Evolutionary conservation across 2,888 invertebrate genomes (phyloP).

Genomic region (Cerceris ruficornis): DNA sequence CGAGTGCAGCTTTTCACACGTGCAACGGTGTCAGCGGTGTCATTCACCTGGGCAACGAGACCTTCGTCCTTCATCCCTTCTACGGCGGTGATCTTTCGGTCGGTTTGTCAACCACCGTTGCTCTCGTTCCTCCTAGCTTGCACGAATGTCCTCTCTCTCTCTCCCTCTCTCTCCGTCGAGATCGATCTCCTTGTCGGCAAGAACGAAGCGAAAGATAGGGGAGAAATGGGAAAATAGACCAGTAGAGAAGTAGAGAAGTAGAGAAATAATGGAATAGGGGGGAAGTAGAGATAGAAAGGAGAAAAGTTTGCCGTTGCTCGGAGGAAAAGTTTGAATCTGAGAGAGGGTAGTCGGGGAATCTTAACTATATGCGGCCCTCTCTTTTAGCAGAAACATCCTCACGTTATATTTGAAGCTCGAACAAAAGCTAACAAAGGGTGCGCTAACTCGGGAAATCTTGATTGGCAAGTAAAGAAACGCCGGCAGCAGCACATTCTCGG

Average conservation of each 20-base stretch:
- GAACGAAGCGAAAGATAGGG: slow-evolving; percentile 3
- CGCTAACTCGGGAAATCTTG: slow-evolving; percentile 90
- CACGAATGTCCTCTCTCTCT: background rate
- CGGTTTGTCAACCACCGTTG: slow-evolving; percentile 83
- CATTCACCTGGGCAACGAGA: slow-evolving; percentile 98
- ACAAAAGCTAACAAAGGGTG: slow-evolving; percentile 96
- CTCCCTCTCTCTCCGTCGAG: background rate
- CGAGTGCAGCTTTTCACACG: slow-evolving; percentile 98
- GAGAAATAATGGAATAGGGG: too few relatives aligned
- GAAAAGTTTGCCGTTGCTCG: background rate
- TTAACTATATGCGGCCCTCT: slow-evolving; percentile 82
- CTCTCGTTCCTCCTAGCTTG: background rate
- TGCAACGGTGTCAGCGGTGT: slow-evolving; percentile 99
- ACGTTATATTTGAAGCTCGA: slow-evolving; percentile 97
- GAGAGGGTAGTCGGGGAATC: slow-evolving; percentile 32
- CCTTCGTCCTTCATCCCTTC: slow-evolving; percentile 98
- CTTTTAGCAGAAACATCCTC: slow-evolving; percentile 97
- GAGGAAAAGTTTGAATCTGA: background rate
- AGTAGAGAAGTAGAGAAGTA: too few relatives aligned
- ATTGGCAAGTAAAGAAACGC: slow-evolving; percentile 87
- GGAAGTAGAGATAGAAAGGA: background rate
- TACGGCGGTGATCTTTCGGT: slow-evolving; percentile 98
- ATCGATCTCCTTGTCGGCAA: background rate
- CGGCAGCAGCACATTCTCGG: slow-evolving; percentile 85
- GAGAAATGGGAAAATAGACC: too few relatives aligned